phyloP scores from a whole-genome alignment of 1,140 invertebrate genomes.

The Copidosoma floridanum region DNA sequence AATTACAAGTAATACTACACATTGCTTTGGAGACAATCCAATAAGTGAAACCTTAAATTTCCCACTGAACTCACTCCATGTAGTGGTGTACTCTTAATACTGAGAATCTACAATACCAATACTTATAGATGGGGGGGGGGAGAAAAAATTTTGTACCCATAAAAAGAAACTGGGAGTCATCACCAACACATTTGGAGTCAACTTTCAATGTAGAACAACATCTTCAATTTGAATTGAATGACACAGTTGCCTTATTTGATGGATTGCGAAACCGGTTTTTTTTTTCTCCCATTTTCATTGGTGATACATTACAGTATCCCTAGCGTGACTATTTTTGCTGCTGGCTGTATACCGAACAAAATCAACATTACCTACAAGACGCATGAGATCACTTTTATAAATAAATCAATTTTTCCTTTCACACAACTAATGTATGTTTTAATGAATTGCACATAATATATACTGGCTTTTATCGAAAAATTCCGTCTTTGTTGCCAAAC shows the following conservation, averaged over 20 bases:
- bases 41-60: conserved; percentile 46
- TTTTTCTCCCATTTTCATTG: not conserved
- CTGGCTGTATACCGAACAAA: too few relatives aligned
- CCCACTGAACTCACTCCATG: not conserved
- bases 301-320: not conserved
- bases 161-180: conserved; percentile 9
- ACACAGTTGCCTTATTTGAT: conserved; percentile 29
- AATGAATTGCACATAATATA: too few relatives aligned
- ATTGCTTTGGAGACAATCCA: conserved; percentile 28
- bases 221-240: conserved; percentile 25
- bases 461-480: too few relatives aligned
- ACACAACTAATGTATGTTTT: too few relatives aligned
- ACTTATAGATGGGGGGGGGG: not conserved
- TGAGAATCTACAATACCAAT: not conserved
- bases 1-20: not conserved
- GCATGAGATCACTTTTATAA: too few relatives aligned
- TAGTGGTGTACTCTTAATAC: not conserved
- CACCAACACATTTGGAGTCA: conserved; percentile 8
- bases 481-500: too few relatives aligned
- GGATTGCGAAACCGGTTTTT: conserved; percentile 22
- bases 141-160: not conserved
- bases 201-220: conserved; percentile 16
- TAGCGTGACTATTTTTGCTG: too few relatives aligned
- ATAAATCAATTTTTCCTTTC: too few relatives aligned
- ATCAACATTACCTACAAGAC: too few relatives aligned